phyloP scores from a whole-genome alignment of 2,888 invertebrate genomes.

The Cylindroiulus punctatus region DNA sequence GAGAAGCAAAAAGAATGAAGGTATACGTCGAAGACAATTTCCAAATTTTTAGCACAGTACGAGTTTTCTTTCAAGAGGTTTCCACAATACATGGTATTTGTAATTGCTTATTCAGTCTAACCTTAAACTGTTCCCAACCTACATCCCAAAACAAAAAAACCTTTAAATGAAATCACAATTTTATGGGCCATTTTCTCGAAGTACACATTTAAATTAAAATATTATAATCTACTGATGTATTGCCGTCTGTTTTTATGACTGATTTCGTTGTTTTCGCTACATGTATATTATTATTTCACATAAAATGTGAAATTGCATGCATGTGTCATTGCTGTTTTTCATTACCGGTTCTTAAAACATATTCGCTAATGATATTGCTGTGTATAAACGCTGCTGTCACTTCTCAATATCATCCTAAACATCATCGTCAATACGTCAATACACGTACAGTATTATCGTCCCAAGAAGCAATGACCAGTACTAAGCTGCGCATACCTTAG shows the following conservation, averaged over 20 bases:
- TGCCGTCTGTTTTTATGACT: too few relatives aligned
- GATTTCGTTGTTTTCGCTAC: too few relatives aligned
- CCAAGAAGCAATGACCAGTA: too few relatives aligned
- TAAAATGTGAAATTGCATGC: too few relatives aligned
- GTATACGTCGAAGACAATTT: not conserved
- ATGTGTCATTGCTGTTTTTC: too few relatives aligned
- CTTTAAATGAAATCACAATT: not conserved
- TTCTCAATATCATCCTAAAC: too few relatives aligned
- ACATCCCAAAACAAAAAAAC: not conserved
- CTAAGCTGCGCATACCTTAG: not conserved
- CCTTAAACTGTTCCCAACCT: not conserved
- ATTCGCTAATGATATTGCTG: too few relatives aligned
- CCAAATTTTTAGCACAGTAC: not conserved
- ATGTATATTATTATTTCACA: too few relatives aligned
- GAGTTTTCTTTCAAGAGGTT: not conserved
- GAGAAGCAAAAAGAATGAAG: not conserved
- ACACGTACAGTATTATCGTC: not conserved
- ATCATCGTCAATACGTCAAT: too few relatives aligned
- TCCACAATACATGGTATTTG: not conserved
- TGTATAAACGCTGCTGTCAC: too few relatives aligned
- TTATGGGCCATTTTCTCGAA: not conserved
- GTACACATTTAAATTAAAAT: not conserved
- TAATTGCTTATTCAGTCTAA: constrained; percentile 12
- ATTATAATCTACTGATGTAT: not conserved
- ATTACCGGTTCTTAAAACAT: too few relatives aligned